These are phyloP conservation scores for Amphipyra tragopoginis DNA, from an alignment of 2,888 invertebrate genomes.

Conservation along the genomic window DNA sequence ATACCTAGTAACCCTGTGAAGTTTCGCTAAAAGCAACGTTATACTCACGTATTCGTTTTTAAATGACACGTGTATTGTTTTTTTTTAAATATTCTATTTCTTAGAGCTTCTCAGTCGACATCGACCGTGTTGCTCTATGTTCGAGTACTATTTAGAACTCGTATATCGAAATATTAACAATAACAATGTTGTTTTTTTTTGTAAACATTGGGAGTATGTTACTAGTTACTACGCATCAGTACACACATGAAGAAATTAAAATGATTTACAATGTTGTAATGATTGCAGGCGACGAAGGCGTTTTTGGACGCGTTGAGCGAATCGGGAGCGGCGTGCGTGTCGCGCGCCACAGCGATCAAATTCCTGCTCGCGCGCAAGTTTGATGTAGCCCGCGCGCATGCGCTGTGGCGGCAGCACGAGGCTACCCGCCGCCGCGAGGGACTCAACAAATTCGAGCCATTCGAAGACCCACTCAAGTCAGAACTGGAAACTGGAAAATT, in stretches of 20 bases:
- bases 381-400: constrained; percentile 96
- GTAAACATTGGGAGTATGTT: not conserved
- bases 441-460: constrained; percentile 95
- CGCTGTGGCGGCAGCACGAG: constrained; percentile 98
- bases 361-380: constrained; percentile 98
- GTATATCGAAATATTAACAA: no score
- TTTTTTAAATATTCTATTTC: no score
- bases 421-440: constrained; percentile 96
- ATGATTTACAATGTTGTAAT: constrained; percentile 9
- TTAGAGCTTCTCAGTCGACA: no score
- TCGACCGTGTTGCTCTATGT: no score
- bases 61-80: no score
- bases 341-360: constrained; percentile 97
- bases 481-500: constrained; percentile 98
- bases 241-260: not conserved
- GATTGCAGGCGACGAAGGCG: constrained; percentile 93
- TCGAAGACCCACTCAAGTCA: constrained; percentile 94
- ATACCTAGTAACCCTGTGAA: no score
- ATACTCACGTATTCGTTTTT: no score
- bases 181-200: no score
- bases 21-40: no score
- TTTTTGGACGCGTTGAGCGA: constrained; percentile 94
- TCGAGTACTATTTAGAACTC: no score
- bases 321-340: constrained; percentile 88
- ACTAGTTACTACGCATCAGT: no score